Evolutionary conservation across 1,140 invertebrate species (phyloP).

Genomic region (Sminthurinus signatus): DNA sequence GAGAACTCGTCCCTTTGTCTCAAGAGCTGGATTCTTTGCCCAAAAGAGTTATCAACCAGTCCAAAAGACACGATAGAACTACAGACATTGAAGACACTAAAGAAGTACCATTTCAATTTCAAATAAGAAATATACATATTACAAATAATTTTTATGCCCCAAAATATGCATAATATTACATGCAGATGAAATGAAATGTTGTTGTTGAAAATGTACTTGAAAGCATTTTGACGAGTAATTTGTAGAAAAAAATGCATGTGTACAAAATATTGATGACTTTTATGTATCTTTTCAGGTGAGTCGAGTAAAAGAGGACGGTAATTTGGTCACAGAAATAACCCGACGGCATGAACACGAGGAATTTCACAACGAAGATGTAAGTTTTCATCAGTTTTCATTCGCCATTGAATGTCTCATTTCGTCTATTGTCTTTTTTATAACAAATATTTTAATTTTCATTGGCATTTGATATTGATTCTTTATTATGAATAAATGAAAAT

Average conservation of each 20-base stretch:
- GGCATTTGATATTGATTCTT: too few species aligned
- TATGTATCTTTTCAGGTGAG: constrained; percentile 42
- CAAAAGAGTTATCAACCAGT: constrained; percentile 61
- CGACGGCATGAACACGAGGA: constrained; percentile 66
- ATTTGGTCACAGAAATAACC: constrained; percentile 70
- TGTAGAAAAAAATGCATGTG: too few species aligned
- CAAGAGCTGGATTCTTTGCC: constrained; percentile 23
- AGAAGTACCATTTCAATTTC: constrained; percentile 42
- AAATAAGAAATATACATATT: too few species aligned
- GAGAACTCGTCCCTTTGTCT: constrained; percentile 24
- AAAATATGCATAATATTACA: too few species aligned
- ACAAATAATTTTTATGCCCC: constrained; percentile 1
- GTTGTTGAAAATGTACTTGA: too few species aligned
- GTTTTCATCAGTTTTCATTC: too few species aligned
- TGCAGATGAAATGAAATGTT: too few species aligned
- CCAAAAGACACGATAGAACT: constrained; percentile 64
- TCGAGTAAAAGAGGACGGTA: constrained; percentile 63
- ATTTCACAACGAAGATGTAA: constrained; percentile 54
- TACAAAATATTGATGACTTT: too few species aligned
- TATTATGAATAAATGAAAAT: too few species aligned
- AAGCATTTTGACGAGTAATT: too few species aligned
- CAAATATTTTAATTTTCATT: too few species aligned
- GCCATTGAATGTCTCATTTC: constrained; percentile 48
- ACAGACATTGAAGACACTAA: constrained; percentile 74
- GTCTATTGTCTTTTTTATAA: too few species aligned